Evolutionary conservation across 2,113 vertebrate genomes (phyloP).

Genomic region (Okapia johnstoni): DNA sequence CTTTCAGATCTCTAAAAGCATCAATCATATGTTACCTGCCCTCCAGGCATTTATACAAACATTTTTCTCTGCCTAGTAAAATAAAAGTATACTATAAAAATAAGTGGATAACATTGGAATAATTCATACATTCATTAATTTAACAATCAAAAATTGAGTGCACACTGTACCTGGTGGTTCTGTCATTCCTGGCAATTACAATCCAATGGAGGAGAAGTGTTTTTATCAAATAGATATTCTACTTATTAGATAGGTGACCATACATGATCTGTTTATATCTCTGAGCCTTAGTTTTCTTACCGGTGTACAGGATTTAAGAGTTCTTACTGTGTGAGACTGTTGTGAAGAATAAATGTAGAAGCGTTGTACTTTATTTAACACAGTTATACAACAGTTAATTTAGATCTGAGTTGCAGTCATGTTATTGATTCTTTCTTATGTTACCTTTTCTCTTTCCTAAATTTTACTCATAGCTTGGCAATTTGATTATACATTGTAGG

Average conservation of each 20-base stretch:
- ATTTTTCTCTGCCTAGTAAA: not conserved
- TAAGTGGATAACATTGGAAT: not conserved
- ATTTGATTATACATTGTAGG: not conserved
- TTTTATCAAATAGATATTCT: not conserved
- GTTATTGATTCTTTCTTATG: not conserved
- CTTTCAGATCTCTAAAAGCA: constrained; percentile 28
- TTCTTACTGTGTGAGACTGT: not conserved
- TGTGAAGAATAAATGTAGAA: not conserved
- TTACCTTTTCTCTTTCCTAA: not conserved
- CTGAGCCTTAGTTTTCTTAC: not conserved
- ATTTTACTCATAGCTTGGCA: not conserved
- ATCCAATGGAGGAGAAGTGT: not conserved
- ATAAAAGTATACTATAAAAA: not conserved
- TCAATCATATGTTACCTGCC: not conserved
- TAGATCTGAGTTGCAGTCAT: not conserved
- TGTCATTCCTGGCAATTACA: not conserved
- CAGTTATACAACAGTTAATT: not conserved
- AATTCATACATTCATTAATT: not conserved
- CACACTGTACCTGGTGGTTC: not conserved
- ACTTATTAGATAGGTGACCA: not conserved
- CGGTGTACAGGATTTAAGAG: not conserved
- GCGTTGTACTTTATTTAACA: not conserved
- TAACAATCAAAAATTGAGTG: not conserved
- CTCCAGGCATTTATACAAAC: not conserved
- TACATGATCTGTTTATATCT: not conserved